Evolutionary conservation across 2,888 invertebrate genomes (phyloP).

Genomic region (Coronaproctus castanopsis): DNA sequence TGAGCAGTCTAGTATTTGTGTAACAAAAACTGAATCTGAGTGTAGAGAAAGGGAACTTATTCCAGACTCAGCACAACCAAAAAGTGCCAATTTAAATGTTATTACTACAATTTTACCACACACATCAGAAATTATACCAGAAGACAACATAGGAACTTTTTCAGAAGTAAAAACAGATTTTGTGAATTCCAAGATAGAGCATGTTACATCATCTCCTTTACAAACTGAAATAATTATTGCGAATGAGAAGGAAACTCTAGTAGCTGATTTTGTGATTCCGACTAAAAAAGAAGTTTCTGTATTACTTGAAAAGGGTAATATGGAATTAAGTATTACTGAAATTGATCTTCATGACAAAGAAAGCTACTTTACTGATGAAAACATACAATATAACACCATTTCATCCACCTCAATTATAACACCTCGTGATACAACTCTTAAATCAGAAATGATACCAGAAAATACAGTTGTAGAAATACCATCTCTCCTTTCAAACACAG

Average conservation of each 20-base stretch:
- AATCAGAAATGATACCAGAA: constrained; percentile 18
- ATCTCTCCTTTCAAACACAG: no score
- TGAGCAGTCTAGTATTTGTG: constrained; percentile 1
- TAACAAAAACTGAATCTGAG: not conserved
- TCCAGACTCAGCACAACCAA: not conserved
- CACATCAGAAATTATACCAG: constrained; percentile 2
- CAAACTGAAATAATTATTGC: constrained; percentile 7
- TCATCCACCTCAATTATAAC: no score
- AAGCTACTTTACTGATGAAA: constrained; percentile 26
- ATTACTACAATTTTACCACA: not conserved
- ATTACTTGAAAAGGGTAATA: constrained; percentile 24
- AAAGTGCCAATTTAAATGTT: constrained; percentile 2
- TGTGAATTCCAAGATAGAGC: constrained; percentile 29
- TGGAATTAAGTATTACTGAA: constrained; percentile 28
- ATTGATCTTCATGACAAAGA: constrained; percentile 24
- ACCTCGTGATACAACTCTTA: constrained; percentile 29
- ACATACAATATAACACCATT: constrained; percentile 27
- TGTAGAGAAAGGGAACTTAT: constrained; percentile 4
- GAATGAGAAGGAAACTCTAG: constrained; percentile 9
- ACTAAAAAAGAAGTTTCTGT: constrained; percentile 21
- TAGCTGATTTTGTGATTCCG: constrained; percentile 8
- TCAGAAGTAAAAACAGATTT: constrained; percentile 15
- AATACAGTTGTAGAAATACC: constrained; percentile 4
- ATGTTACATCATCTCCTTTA: constrained; percentile 27
- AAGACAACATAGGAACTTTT: constrained; percentile 7